Conservation (phyloP, 2,797 vertebrate species). For the Enteromius argenteus region DNA sequence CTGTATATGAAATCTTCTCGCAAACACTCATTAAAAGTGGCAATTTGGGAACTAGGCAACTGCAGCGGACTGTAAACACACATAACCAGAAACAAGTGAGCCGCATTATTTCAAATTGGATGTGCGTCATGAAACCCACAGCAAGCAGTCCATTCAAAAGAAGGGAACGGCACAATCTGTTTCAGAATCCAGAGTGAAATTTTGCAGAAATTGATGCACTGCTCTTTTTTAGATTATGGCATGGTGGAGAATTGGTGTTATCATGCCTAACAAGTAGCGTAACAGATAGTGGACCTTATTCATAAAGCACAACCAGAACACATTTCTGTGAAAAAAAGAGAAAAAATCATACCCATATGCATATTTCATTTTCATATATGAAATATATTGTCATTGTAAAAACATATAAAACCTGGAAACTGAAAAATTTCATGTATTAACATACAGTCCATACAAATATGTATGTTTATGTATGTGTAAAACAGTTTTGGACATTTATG, state of each 20-base stretch:
- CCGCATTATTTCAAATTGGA: not conserved
- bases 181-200: not conserved
- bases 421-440: not conserved
- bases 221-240: not conserved
- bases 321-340: not conserved
- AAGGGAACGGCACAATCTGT: not conserved
- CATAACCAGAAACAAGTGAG: not conserved
- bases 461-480: no score
- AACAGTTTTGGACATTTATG: no score
- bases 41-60: not conserved
- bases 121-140: constrained; percentile 1
- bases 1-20: not conserved
- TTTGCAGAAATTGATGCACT: not conserved
- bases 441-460: no score
- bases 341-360: not conserved
- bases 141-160: not conserved
- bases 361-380: not conserved
- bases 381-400: not conserved
- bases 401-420: not conserved
- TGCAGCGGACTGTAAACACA: constrained; percentile 2
- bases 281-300: not conserved
- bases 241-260: not conserved
- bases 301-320: not conserved
- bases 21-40: constrained; percentile 11
- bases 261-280: not conserved